Evolutionary conservation across 2,113 vertebrate genomes (phyloP).

Genomic region (Micromys minutus): DNA sequence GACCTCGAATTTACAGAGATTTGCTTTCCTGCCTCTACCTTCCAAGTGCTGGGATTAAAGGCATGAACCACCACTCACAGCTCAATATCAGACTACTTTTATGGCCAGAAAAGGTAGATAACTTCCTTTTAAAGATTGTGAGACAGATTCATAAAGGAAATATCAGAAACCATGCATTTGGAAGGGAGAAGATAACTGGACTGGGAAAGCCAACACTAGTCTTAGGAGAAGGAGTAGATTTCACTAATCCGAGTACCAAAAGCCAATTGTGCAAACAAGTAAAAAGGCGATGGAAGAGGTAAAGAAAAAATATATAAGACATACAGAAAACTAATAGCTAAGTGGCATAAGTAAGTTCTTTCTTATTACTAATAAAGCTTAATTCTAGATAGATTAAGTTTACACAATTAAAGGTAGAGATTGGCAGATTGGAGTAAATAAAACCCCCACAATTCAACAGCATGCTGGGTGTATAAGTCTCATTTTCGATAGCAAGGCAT

Average conservation of each 20-base stretch:
- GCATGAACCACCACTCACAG: neutral
- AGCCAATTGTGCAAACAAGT: neutral
- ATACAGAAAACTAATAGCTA: conserved; percentile 33
- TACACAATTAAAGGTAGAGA: conserved; percentile 10
- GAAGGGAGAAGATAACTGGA: neutral
- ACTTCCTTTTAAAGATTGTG: conserved; percentile 46
- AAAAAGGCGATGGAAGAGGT: neutral
- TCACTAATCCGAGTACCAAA: neutral
- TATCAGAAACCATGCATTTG: conserved; percentile 33
- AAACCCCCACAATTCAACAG: neutral
- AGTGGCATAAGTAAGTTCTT: conserved; percentile 38
- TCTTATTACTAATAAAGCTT: conserved; percentile 30
- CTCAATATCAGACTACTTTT: neutral
- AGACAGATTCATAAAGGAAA: conserved; percentile 2
- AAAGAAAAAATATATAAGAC: neutral
- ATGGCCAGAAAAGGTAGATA: conserved; percentile 17
- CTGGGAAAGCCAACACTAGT: conserved; percentile 36
- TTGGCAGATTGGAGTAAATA: conserved; percentile 12
- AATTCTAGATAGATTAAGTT: conserved; percentile 33
- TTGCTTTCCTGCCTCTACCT: neutral
- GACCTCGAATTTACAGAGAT: neutral
- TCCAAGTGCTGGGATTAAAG: neutral
- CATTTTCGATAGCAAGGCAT: neutral
- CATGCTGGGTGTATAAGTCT: neutral
- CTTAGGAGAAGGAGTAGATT: conserved; percentile 33